These are phyloP conservation scores for Gymnorhina tibicen DNA, from an alignment of 2,113 vertebrate genomes.

Conservation along the genomic window DNA sequence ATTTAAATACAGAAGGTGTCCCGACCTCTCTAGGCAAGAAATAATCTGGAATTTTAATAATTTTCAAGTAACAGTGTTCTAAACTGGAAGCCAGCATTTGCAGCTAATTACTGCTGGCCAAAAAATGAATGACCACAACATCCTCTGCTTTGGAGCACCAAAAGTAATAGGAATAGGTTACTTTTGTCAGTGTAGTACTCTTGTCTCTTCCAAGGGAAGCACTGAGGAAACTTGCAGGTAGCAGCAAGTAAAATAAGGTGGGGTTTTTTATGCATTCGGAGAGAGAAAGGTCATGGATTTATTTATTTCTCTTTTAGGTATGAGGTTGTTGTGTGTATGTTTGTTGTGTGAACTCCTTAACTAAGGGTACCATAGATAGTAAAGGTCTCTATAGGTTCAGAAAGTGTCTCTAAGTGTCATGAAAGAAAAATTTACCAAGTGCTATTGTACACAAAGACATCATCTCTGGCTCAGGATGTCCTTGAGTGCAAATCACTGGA, in stretches of 20 bases:
- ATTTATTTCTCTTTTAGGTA: background rate
- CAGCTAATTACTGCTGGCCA: background rate
- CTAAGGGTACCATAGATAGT: background rate
- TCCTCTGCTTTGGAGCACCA: background rate
- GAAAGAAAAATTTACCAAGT: background rate
- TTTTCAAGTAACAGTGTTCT: background rate
- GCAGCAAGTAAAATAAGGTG: background rate
- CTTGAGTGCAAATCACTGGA: background rate
- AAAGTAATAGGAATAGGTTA: background rate
- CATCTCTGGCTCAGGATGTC: background rate
- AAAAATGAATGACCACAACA: background rate
- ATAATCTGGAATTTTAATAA: background rate
- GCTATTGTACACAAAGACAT: background rate
- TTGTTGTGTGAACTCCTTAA: background rate
- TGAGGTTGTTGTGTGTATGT: background rate
- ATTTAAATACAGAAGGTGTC: background rate
- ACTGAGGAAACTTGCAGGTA: background rate
- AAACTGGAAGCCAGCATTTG: background rate
- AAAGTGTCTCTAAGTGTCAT: background rate
- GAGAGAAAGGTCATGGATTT: background rate
- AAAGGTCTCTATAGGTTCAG: background rate
- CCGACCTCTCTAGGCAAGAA: background rate
- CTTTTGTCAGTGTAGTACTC: background rate
- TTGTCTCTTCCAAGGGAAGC: background rate
- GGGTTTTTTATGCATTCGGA: background rate